Evolutionary conservation across 2,113 vertebrate species (phyloP).

Genomic region (Lepus timidus): DNA sequence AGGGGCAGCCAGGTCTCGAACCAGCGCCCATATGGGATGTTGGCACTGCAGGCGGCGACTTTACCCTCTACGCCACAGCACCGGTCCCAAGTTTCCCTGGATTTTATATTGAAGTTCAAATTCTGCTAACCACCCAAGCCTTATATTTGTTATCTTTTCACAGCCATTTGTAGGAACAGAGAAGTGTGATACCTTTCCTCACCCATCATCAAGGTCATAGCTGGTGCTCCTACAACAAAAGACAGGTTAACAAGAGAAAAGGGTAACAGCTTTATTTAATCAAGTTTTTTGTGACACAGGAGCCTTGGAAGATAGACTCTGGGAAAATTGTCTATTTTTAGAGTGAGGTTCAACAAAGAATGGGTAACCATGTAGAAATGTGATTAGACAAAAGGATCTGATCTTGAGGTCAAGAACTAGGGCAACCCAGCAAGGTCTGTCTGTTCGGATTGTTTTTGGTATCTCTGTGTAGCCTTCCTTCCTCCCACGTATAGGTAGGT

Average conservation of each 20-base stretch:
- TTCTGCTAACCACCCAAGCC: not conserved
- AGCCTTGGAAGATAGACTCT: not conserved
- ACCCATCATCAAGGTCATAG: not conserved
- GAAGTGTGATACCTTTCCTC: not conserved
- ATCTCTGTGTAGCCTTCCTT: not conserved
- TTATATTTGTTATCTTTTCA: not conserved
- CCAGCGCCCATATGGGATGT: no score
- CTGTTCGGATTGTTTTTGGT: not conserved
- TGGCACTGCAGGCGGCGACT: no score
- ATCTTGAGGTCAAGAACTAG: not conserved
- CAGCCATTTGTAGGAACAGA: not conserved
- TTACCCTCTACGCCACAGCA: no score
- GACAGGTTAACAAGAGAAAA: not conserved
- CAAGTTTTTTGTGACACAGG: not conserved
- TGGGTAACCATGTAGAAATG: not conserved
- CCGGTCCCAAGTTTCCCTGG: not conserved
- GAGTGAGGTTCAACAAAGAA: not conserved
- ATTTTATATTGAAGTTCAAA: slow-evolving; percentile 12
- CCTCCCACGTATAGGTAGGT: not conserved
- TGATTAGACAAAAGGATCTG: not conserved
- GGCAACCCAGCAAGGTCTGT: not conserved
- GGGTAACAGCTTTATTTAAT: not conserved
- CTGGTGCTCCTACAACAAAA: not conserved
- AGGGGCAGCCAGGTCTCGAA: no score
- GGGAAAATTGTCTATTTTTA: not conserved